Conservation (phyloP, 2,888 invertebrate genomes). For the Mamestra brassicae region DNA sequence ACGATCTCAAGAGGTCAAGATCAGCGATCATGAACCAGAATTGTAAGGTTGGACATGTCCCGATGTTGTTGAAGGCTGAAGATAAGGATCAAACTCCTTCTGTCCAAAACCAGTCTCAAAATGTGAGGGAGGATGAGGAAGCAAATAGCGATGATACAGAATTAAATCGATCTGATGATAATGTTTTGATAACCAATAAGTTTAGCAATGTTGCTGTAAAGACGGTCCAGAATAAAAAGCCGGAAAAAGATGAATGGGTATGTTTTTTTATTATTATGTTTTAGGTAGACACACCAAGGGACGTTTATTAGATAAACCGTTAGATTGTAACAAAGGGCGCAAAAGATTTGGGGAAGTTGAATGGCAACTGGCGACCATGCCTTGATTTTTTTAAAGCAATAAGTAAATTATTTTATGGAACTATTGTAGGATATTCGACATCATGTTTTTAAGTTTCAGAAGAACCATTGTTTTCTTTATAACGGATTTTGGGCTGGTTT, state of each 20-base stretch:
- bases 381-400: neutral
- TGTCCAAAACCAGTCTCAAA: conserved; percentile 23
- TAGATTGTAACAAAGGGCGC: conserved; percentile 12
- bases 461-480: neutral
- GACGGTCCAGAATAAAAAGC: neutral
- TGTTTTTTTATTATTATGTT: conserved; percentile 5
- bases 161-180: conserved; percentile 75
- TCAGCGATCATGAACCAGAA: conserved; percentile 33
- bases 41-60: conserved; percentile 33
- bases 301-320: neutral
- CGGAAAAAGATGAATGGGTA: conserved; percentile 71
- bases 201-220: conserved; percentile 62
- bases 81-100: conserved; percentile 5
- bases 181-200: conserved; percentile 77
- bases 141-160: conserved; percentile 65
- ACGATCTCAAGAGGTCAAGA: conserved; percentile 70
- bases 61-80: neutral
- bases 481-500: neutral
- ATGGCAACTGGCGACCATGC: neutral
- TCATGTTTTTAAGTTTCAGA: neutral
- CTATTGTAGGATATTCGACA: neutral
- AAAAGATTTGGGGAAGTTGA: neutral
- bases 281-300: neutral
- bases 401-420: conserved; percentile 14
- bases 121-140: conserved; percentile 30